Evolutionary conservation across 2,113 vertebrate species (phyloP).

Genomic region (Colistium nudipinnis): DNA sequence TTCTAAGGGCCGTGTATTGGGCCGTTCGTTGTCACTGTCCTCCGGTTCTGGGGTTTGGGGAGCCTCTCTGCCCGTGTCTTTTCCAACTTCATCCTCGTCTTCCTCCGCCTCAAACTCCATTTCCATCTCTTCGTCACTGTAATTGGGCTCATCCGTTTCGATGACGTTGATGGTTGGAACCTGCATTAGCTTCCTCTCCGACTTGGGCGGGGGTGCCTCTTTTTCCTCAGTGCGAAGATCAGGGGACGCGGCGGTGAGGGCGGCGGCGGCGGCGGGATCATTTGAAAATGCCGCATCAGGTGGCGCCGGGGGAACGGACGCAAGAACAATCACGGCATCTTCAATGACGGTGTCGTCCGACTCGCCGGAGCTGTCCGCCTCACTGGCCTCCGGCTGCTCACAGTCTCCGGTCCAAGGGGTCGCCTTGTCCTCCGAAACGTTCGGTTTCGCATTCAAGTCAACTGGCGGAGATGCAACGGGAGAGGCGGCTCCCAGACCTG

Average conservation of each 20-base stretch:
- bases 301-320: slow-evolving; percentile 3
- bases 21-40: slow-evolving; percentile 19
- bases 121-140: slow-evolving; percentile 80
- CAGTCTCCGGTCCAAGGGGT: slow-evolving; percentile 56
- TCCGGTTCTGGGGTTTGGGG: slow-evolving; percentile 37
- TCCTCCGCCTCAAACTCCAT: slow-evolving; percentile 66
- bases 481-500: slow-evolving; percentile 59
- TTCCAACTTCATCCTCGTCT: slow-evolving; percentile 63
- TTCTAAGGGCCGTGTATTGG: slow-evolving; percentile 58
- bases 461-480: slow-evolving; percentile 33
- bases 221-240: slow-evolving; percentile 41
- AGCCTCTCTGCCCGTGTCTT: slow-evolving; percentile 49
- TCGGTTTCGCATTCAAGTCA: slow-evolving; percentile 23
- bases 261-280: slow-evolving; percentile 16
- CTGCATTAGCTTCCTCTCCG: slow-evolving; percentile 71
- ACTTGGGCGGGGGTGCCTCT: slow-evolving; percentile 36
- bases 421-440: slow-evolving; percentile 45
- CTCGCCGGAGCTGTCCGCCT: slow-evolving; percentile 89
- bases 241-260: not conserved
- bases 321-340: slow-evolving; percentile 64
- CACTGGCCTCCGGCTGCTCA: slow-evolving; percentile 70
- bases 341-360: slow-evolving; percentile 92
- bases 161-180: slow-evolving; percentile 86
- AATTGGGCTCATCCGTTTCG: slow-evolving; percentile 81
- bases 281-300: slow-evolving; percentile 21